These are phyloP conservation scores for Bombus confusus DNA, from an alignment of 1,140 invertebrate species.

Conservation along the genomic window DNA sequence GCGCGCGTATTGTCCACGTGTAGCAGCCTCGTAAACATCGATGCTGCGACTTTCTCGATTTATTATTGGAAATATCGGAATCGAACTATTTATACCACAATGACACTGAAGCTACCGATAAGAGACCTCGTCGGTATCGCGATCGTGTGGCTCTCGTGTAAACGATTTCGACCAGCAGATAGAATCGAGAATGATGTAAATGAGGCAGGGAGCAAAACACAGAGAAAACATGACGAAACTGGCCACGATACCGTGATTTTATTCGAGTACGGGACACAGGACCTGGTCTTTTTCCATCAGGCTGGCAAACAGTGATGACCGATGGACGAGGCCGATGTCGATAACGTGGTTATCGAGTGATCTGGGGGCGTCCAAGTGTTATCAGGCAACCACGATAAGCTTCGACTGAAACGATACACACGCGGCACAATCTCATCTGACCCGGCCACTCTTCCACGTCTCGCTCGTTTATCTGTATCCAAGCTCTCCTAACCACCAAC, in stretches of 20 bases:
- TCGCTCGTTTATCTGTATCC: conserved; percentile 49
- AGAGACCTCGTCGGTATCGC: not conserved
- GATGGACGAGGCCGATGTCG: conserved; percentile 76
- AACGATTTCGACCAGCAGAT: conserved; percentile 19
- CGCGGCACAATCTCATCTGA: conserved; percentile 79
- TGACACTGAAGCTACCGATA: not conserved
- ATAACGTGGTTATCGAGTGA: conserved; percentile 80
- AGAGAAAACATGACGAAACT: conserved; percentile 11
- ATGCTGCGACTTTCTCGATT: conserved; percentile 27
- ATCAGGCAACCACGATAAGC: conserved; percentile 75
- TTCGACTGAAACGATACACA: conserved; percentile 71
- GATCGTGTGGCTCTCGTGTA: conserved; percentile 27
- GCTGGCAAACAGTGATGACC: conserved; percentile 66
- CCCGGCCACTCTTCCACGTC: conserved; percentile 68
- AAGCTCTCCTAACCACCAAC: not conserved
- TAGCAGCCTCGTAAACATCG: conserved; percentile 14
- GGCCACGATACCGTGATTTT: not conserved
- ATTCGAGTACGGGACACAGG: not conserved
- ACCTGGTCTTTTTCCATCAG: conserved; percentile 66
- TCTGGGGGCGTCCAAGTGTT: conserved; percentile 82
- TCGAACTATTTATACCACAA: conserved; percentile 29
- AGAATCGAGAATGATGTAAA: conserved; percentile 25
- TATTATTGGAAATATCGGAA: conserved; percentile 40
- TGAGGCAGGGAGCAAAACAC: not conserved
- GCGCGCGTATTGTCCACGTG: not conserved